phyloP scores from a whole-genome alignment of 2,113 vertebrate genomes.

The Lynx canadensis region DNA sequence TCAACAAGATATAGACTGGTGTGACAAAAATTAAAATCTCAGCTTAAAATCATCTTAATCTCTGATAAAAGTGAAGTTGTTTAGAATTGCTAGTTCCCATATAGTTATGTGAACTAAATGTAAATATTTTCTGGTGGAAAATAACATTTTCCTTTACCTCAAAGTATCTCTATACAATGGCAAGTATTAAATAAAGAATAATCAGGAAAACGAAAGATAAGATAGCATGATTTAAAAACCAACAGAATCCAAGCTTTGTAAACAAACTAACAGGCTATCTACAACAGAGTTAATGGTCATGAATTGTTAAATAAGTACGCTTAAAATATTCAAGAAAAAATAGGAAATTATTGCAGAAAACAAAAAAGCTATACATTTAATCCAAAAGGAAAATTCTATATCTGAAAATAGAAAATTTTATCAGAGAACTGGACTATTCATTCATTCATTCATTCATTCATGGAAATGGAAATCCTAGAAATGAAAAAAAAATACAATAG shows the following conservation, averaged over 20 bases:
- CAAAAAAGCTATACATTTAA: neutral
- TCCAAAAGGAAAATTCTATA: neutral
- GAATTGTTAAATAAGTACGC: neutral
- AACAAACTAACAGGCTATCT: neutral
- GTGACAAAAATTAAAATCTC: neutral
- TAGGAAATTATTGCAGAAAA: neutral
- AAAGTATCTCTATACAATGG: neutral
- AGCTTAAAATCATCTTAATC: neutral
- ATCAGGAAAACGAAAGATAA: neutral
- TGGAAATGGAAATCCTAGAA: neutral
- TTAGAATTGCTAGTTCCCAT: neutral
- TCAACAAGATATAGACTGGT: neutral
- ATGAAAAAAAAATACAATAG: neutral
- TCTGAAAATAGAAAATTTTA: neutral
- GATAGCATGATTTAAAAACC: neutral
- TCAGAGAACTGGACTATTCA: neutral
- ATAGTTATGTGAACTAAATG: neutral
- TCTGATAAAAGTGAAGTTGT: neutral
- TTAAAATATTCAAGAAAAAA: slow-evolving; percentile 6
- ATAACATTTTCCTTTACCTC: neutral
- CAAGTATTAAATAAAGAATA: neutral
- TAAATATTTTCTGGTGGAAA: slow-evolving; percentile 1
- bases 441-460: neutral
- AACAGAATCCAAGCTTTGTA: neutral
- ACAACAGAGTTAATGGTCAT: neutral